Base-by-base conservation (phyloP, 2,797 vertebrate genomes). In the Melanotaenia pygmaea region DNA sequence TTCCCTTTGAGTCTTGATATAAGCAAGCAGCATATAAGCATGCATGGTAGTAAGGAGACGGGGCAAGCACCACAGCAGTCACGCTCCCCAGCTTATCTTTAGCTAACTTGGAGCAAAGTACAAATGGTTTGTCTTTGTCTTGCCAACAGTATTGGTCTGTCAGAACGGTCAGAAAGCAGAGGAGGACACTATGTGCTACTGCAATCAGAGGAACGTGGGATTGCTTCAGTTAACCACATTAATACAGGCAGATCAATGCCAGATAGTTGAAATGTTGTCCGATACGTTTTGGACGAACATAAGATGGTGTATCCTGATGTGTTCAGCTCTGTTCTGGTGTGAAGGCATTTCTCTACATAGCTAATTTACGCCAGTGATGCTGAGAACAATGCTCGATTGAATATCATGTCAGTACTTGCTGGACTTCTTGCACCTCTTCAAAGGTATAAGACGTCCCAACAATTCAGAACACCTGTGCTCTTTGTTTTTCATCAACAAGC, bases 151-250 rank as follows among this genome's bases (percentile, higher is more conserved):
- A 35, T 59, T 71, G 72, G 69, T 47, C 26, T 24, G 37, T 3
- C 58, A 20, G 57, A 38, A 72, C 72, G 54, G 51, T 43, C 65
- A 54, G 72, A 59, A 32, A 50, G 65, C 45, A 22, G 70, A 59
- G 57, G 75, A 72, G 76, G 81, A 88, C 87, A 87, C 70, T 0
- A 69, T 88, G 87, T 85, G 76, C 76, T 72, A 59, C n/a, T 20
- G 65, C 58, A 70, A 53, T 37, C 30, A 35, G 24, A 47, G 40
- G 37, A 82, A 83, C 77, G 88, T 85, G 87, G 79, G 79, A 81
- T 85, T 51, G 4, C 47, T 67, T 45, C 28, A 53, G 64, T 54
- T 53, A 57, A 60, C 20, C 66, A 57, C 45, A 47, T 70, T 58
- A 60, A 60, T 32, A 71, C 74, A 20, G 60, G 70, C 51, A 16